A percentile compares a stretch with the other conserved stretches of the same genome.
Conservation (phyloP, 2,797 vertebrate genomes). For the Chiloscyllium punctatum region DNA sequence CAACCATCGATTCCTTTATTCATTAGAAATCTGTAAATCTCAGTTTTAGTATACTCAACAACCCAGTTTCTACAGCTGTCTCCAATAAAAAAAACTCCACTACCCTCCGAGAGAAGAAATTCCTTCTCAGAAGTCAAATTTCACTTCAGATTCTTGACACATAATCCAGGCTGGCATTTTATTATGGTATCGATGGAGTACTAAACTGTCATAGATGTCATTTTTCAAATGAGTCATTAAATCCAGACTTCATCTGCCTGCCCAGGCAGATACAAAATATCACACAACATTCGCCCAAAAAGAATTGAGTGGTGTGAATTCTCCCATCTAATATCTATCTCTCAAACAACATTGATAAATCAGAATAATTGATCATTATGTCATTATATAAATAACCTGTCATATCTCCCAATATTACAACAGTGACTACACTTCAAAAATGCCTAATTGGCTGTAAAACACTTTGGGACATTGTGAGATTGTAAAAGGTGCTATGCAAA, state of each 20-base stretch:
- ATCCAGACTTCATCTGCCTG: no score
- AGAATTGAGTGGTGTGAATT: background rate
- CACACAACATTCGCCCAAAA: background rate
- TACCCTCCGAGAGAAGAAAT: background rate
- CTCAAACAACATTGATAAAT: background rate
- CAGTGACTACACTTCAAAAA: background rate
- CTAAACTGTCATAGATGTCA: background rate
- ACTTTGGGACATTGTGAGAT: background rate
- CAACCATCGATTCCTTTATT: no score
- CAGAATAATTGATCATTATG: background rate
- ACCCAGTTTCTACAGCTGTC: no score
- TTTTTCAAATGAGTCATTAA: background rate
- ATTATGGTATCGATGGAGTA: background rate
- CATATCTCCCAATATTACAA: background rate
- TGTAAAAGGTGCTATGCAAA: background rate
- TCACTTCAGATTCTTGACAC: background rate
- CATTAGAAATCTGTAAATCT: no score
- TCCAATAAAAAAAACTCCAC: no score
- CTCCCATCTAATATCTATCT: background rate
- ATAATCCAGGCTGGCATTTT: background rate
- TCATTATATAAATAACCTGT: background rate
- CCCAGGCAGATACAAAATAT: background rate
- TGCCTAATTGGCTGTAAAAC: background rate
- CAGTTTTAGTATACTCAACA: no score
- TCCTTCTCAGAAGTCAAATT: background rate